A percentile compares a stretch with the other conserved stretches of the same genome.
These are phyloP conservation scores for Ichneumon xanthorius DNA, from an alignment of 2,888 invertebrate species.

Conservation along the genomic window DNA sequence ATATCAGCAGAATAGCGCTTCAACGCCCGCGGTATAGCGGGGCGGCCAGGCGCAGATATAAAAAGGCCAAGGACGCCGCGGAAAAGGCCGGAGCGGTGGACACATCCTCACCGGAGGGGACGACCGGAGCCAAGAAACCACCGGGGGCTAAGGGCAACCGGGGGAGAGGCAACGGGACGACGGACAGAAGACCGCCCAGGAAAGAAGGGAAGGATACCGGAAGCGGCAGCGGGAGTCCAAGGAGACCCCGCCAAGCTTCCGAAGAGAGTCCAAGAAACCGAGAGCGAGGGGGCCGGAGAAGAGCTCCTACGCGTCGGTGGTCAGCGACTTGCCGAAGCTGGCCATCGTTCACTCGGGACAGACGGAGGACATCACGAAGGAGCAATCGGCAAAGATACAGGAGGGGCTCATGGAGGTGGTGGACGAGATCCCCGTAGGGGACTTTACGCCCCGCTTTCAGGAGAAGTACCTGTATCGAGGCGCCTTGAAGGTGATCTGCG, in stretches of 20 bases:
- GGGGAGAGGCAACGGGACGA: conserved; percentile 54
- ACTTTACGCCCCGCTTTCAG: conserved; percentile 7
- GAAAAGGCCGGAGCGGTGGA: conserved; percentile 16
- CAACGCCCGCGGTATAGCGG: conserved; percentile 48
- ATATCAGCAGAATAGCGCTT: not conserved
- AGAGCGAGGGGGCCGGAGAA: not conserved
- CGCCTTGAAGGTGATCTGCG: not conserved
- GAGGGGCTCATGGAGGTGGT: conserved; percentile 6
- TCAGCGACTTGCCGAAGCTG: not conserved
- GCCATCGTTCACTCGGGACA: not conserved
- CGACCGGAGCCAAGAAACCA: conserved; percentile 25
- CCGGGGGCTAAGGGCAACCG: not conserved
- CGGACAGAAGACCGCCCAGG: conserved; percentile 43
- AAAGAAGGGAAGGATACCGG: not conserved
- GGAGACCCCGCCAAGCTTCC: not conserved
- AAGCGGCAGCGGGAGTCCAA: conserved; percentile 10
- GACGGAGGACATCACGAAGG: not conserved
- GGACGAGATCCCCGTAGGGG: conserved; percentile 21
- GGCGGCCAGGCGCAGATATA: conserved; percentile 63
- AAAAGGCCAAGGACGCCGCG: conserved; percentile 45
- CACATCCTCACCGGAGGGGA: not conserved
- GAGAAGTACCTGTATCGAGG: conserved; percentile 14
- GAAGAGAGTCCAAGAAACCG: not conserved
- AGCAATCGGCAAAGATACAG: conserved; percentile 3
- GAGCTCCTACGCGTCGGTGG: not conserved